Evolutionary conservation across 2,113 vertebrate species (phyloP).

Genomic region (Loxodonta africana): DNA sequence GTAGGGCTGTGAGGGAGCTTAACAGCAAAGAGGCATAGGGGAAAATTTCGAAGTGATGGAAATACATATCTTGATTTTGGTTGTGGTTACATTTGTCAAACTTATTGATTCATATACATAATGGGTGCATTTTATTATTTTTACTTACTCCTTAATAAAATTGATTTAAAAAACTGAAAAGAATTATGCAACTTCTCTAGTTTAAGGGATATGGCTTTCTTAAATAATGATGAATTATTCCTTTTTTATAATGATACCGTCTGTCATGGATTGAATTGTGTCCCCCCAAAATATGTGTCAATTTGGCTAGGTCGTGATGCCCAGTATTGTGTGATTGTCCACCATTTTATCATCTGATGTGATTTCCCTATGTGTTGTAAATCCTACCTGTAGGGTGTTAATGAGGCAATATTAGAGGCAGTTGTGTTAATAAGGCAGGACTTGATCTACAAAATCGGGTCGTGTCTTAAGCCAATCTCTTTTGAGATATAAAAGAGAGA

Average conservation of each 20-base stretch:
- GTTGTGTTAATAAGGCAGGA: no score
- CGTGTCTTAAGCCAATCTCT: no score
- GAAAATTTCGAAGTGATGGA: neutral
- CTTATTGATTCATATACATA: neutral
- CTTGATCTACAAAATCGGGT: no score
- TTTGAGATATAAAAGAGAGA: no score
- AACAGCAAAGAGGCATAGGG: neutral
- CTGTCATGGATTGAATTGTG: no score
- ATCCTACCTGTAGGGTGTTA: no score
- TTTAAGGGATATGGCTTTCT: neutral
- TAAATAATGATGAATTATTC: neutral
- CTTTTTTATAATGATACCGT: neutral
- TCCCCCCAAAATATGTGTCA: no score
- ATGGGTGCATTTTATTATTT: neutral
- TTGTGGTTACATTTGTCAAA: neutral
- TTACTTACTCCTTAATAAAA: neutral
- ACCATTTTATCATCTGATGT: no score
- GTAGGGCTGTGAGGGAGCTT: neutral
- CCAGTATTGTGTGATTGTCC: no score
- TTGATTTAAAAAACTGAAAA: neutral
- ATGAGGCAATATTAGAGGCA: no score
- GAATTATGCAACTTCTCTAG: neutral
- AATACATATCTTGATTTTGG: neutral
- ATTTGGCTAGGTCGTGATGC: no score
- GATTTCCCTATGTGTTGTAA: no score